Evolutionary conservation across 1,140 invertebrate species (phyloP).

Genomic region (Monomorium pharaonis): DNA sequence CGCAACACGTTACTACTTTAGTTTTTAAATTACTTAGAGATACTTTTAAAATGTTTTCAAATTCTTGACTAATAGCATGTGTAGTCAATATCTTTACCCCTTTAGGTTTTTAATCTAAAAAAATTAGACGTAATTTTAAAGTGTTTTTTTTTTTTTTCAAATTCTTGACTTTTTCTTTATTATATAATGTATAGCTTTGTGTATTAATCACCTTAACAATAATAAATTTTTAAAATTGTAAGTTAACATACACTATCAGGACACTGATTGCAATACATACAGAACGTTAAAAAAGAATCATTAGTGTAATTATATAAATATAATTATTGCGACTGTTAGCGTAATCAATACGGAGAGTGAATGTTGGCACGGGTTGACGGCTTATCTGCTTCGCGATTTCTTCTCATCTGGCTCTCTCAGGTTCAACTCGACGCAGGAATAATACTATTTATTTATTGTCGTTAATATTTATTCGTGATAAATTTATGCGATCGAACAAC

Average conservation of each 20-base stretch:
- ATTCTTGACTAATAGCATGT: no score
- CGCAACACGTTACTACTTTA: not conserved
- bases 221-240: no score
- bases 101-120: not conserved
- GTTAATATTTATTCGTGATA: not conserved
- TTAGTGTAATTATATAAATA: no score
- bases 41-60: not conserved
- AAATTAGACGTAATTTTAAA: not conserved
- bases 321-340: no score
- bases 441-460: not conserved
- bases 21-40: not conserved
- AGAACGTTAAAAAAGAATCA: no score
- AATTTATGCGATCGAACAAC: not conserved
- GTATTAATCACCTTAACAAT: not conserved
- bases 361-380: no score
- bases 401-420: no score
- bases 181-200: not conserved
- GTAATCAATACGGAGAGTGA: no score
- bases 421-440: no score
- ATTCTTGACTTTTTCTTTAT: not conserved
- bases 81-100: not conserved
- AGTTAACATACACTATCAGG: no score
- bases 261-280: no score
- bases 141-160: not conserved
- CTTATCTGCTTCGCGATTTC: no score